Conservation (phyloP, 2,888 invertebrate species). For the Perithous albicinctus region DNA sequence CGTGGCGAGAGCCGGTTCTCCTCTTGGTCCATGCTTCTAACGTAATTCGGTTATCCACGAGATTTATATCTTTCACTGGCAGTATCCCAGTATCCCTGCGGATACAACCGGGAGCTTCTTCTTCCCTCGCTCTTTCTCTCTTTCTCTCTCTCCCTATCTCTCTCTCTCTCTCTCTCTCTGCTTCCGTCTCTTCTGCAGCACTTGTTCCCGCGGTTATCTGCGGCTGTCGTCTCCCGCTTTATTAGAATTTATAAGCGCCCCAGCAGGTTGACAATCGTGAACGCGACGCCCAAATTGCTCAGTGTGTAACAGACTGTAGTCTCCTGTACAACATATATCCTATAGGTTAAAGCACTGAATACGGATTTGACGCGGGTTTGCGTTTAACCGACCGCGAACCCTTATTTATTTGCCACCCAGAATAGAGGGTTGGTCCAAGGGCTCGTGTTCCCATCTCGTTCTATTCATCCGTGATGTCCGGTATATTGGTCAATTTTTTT, state of each 20-base stretch:
- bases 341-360: conserved; percentile 11
- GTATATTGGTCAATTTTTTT: conserved; percentile 65
- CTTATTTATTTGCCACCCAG: conserved; percentile 59
- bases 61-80: conserved; percentile 81
- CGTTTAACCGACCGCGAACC: conserved; percentile 59
- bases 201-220: conserved; percentile 48
- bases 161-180: neutral
- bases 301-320: conserved; percentile 23
- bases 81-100: conserved; percentile 41
- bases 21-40: conserved; percentile 81
- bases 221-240: conserved; percentile 73
- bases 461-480: conserved; percentile 47
- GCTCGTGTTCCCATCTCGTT: conserved; percentile 43
- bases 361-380: conserved; percentile 47
- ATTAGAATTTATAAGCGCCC: conserved; percentile 84
- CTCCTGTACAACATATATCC: neutral
- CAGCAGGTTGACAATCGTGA: conserved; percentile 79
- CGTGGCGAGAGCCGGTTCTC: conserved; percentile 79
- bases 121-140: conserved; percentile 16
- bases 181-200: conserved; percentile 10
- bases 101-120: conserved; percentile 36
- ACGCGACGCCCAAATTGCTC: conserved; percentile 58
- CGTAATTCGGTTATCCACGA: conserved; percentile 83
- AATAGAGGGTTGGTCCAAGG: conserved; percentile 23
- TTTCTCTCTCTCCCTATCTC: neutral